phyloP scores from a whole-genome alignment of 2,888 invertebrate species.

The Eupithecia exiguata region DNA sequence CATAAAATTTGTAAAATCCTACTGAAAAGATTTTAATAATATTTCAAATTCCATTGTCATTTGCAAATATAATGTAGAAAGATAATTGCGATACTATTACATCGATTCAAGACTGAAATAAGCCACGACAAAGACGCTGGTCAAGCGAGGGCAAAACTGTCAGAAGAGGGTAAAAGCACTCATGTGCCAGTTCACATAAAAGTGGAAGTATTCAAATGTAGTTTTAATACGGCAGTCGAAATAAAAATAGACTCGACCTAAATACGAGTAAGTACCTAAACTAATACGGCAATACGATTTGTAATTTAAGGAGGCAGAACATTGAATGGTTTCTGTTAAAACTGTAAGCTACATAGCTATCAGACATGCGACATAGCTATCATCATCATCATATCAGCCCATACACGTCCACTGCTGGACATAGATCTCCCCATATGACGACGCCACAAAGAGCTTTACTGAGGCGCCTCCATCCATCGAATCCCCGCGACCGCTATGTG shows the following conservation, averaged over 20 bases:
- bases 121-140: slow-evolving; percentile 41
- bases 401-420: no score
- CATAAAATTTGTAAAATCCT: no score
- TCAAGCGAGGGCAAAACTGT: slow-evolving; percentile 57
- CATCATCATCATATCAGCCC: no score
- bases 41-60: neutral
- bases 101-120: neutral
- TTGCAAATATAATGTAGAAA: neutral
- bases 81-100: neutral
- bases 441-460: no score
- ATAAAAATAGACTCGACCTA: slow-evolving; percentile 39
- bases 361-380: neutral
- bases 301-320: slow-evolving; percentile 23
- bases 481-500: no score
- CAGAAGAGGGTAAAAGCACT: slow-evolving; percentile 52
- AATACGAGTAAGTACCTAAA: slow-evolving; percentile 23
- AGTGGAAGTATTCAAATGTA: slow-evolving; percentile 32
- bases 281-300: slow-evolving; percentile 18
- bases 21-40: no score
- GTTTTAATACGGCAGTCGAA: slow-evolving; percentile 32
- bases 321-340: slow-evolving; percentile 20
- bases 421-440: no score
- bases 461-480: no score
- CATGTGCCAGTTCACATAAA: slow-evolving; percentile 47
- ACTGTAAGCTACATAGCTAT: neutral